Evolutionary conservation across 2,888 invertebrate species (phyloP).

Genomic region (Acrobasis consociella): DNA sequence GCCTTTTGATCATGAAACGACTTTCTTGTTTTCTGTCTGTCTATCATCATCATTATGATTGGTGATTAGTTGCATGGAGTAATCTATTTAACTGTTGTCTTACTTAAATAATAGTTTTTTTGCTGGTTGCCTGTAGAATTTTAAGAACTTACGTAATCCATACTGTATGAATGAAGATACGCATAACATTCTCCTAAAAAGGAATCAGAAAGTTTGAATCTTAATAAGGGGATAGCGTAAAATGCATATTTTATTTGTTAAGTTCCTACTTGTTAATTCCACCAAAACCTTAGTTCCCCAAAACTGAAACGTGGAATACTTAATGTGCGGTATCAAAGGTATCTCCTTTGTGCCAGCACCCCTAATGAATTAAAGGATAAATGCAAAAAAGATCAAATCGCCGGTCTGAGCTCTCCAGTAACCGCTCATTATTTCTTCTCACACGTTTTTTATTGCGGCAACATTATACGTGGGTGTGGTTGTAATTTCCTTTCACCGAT

Average conservation of each 20-base stretch:
- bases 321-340: constrained; percentile 9
- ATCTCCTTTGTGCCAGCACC: constrained; percentile 22
- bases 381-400: constrained; percentile 69
- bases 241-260: background rate
- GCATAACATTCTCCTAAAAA: background rate
- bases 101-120: too few species aligned
- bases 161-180: too few species aligned
- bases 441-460: constrained; percentile 82
- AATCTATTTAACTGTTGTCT: too few species aligned
- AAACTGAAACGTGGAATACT: constrained; percentile 4
- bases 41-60: too few species aligned
- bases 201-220: background rate
- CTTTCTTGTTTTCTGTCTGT: too few species aligned
- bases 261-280: background rate
- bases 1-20: too few species aligned
- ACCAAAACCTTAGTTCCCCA: background rate
- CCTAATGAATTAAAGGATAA: constrained; percentile 76
- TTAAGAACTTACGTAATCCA: too few species aligned
- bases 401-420: constrained; percentile 74
- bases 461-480: constrained; percentile 83
- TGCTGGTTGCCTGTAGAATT: too few species aligned
- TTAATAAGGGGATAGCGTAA: background rate
- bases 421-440: constrained; percentile 83
- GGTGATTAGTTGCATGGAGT: too few species aligned
- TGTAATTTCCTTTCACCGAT: constrained; percentile 83